phyloP scores from a whole-genome alignment of 2,113 vertebrate genomes.

The Mobula hypostoma region DNA sequence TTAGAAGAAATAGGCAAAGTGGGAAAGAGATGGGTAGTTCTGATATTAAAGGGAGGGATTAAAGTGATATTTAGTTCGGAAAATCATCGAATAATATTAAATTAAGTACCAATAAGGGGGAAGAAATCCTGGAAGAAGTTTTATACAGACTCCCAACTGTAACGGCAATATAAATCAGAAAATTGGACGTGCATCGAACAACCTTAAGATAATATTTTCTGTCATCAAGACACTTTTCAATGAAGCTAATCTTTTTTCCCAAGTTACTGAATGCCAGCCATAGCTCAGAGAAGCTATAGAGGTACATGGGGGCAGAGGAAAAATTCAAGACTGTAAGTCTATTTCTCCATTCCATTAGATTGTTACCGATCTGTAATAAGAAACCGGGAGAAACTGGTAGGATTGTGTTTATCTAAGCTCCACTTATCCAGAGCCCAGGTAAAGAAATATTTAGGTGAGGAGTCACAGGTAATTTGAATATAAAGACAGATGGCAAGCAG shows the following conservation, averaged over 20 bases:
- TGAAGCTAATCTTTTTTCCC: neutral
- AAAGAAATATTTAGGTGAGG: neutral
- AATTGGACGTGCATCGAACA: too few relatives aligned
- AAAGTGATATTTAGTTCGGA: too few relatives aligned
- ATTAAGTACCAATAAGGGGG: too few relatives aligned
- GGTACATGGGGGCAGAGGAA: neutral
- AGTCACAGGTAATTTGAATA: neutral
- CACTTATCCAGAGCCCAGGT: neutral
- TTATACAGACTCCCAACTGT: too few relatives aligned
- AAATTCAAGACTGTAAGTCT: neutral
- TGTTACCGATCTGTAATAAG: neutral
- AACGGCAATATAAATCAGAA: too few relatives aligned
- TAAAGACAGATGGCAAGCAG: slow-evolving; percentile 28
- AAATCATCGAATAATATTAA: too few relatives aligned
- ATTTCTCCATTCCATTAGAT: neutral
- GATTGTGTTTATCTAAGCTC: neutral
- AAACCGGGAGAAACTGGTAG: too few relatives aligned
- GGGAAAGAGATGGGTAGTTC: too few relatives aligned
- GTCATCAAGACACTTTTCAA: neutral
- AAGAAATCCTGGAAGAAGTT: too few relatives aligned
- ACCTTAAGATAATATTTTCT: too few relatives aligned
- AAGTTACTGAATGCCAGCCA: neutral
- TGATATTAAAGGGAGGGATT: too few relatives aligned
- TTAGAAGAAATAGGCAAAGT: too few relatives aligned
- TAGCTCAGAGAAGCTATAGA: neutral